Percentiles rank a stretch among this genome's conserved stretches.
phyloP scores from a whole-genome alignment of 2,797 vertebrate genomes.

The Okamejei kenojei region DNA sequence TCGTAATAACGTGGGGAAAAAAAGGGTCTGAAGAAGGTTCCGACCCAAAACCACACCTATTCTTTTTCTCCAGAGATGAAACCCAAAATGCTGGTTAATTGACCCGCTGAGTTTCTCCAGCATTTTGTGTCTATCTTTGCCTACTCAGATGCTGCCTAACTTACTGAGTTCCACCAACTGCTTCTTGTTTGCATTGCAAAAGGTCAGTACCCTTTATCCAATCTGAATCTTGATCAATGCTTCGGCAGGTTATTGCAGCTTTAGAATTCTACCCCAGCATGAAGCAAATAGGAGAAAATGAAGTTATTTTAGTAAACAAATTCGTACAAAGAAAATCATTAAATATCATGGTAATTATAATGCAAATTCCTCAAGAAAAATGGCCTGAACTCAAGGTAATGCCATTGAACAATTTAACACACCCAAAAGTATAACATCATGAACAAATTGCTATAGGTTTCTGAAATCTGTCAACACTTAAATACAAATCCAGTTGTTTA shows the following conservation, averaged over 20 bases:
- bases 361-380: neutral
- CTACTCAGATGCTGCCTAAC: no score
- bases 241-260: neutral
- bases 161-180: no score
- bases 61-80: no score
- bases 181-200: neutral
- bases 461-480: neutral
- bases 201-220: neutral
- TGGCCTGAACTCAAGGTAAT: neutral
- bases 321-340: neutral
- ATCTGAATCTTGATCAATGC: neutral
- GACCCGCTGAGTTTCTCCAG: no score
- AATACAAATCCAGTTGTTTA: neutral
- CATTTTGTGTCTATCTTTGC: no score
- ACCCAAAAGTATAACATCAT: neutral
- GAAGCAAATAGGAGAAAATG: constrained; percentile 2
- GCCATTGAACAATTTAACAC: neutral
- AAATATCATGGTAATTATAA: neutral
- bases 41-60: no score
- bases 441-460: neutral
- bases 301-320: neutral
- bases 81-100: no score
- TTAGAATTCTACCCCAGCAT: neutral
- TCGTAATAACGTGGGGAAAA: no score
- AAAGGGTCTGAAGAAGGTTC: no score